Base-by-base conservation (phyloP, 1,140 invertebrate genomes). In the Daktulosphaira vitifoliae region DNA sequence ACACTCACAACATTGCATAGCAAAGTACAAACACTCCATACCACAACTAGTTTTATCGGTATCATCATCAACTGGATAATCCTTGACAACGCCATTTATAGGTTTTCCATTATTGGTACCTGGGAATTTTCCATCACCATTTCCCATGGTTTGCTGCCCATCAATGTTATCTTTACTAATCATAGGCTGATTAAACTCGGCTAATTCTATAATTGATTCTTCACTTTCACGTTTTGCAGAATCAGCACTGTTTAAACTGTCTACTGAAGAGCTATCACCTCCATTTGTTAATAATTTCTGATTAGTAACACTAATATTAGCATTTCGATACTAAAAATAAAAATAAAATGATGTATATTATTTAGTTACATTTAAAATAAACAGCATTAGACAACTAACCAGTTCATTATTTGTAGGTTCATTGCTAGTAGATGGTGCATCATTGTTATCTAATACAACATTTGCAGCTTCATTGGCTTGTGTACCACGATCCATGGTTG, bases 1-100 rank as follows among this genome's bases (percentile, higher is more conserved):
- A 62, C 56, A 62, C 29, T 62, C 56, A 9, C 56, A 62, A 25
- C 56, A 62, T n/a, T 62, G 56, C 56, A 62, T 62, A 5, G 56
- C 18, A 62, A 48, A 62, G 18, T 62, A 62, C 16, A 62, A 62
- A 20, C 56, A 62, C 13, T 62, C 56, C 56, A 62, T 62, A 2
- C 56, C 56, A 33, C 56, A 62, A 33, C 56, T 62, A 46, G 56
- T 26, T 29, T 13, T 44, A 8, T 62, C 56, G 8, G 26, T 20
- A 33, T 62, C 56, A 2, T 62, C 56, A 26, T 62, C 56, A 33
- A 48, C 25, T 7, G 25, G 25, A 5, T 48, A 42, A 20, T 48
- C 56, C 13, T 62, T 62, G 29, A 62, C 56, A 33, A 20, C 29
- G 7, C 56, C 56, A 8, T 62, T 62, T 13, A 25, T 26, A 44